phyloP scores from a whole-genome alignment of 2,113 vertebrate species.

The Antennarius striatus region DNA sequence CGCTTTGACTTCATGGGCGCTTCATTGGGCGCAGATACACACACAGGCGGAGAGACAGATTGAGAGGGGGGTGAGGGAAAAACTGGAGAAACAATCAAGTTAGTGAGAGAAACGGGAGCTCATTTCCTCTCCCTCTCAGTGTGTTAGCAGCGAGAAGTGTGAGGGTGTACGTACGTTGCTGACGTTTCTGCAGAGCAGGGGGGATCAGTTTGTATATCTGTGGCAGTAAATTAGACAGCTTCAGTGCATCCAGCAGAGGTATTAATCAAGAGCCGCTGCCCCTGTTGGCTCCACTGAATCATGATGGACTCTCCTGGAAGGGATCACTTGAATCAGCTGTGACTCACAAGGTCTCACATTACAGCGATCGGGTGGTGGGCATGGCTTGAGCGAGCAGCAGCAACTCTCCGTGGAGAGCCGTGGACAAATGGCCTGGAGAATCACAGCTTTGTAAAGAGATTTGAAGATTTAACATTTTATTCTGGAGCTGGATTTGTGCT shows the following conservation, averaged over 20 bases:
- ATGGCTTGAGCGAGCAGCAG: slow-evolving; percentile 5
- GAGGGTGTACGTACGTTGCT: not conserved
- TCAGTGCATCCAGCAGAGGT: slow-evolving; percentile 23
- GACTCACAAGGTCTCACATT: slow-evolving; percentile 43
- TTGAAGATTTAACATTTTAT: not conserved
- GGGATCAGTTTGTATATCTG: slow-evolving; percentile 18
- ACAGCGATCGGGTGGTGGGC: slow-evolving; percentile 32
- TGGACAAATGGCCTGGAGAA: not conserved
- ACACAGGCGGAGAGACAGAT: not conserved
- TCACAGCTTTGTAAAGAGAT: slow-evolving; percentile 16
- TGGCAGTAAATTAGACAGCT: slow-evolving; percentile 41
- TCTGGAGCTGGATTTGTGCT: slow-evolving; percentile 32
- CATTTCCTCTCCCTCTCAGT: slow-evolving; percentile 10
- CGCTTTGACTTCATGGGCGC: slow-evolving; percentile 18
- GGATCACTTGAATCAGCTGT: slow-evolving; percentile 53
- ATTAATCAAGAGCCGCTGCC: slow-evolving; percentile 48
- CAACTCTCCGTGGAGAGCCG: not conserved
- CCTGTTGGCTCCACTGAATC: slow-evolving; percentile 40
- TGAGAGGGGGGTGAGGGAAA: not conserved
- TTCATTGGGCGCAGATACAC: slow-evolving; percentile 8
- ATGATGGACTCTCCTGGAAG: slow-evolving; percentile 47
- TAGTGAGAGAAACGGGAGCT: slow-evolving; percentile 16
- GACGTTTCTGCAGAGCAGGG: slow-evolving; percentile 11
- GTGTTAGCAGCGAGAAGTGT: not conserved
- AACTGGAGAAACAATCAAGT: slow-evolving; percentile 46